Percentiles rank a stretch among this genome's conserved stretches.
Evolutionary conservation across 1,140 invertebrate species (phyloP).

Genomic region (Cydia pomonella): DNA sequence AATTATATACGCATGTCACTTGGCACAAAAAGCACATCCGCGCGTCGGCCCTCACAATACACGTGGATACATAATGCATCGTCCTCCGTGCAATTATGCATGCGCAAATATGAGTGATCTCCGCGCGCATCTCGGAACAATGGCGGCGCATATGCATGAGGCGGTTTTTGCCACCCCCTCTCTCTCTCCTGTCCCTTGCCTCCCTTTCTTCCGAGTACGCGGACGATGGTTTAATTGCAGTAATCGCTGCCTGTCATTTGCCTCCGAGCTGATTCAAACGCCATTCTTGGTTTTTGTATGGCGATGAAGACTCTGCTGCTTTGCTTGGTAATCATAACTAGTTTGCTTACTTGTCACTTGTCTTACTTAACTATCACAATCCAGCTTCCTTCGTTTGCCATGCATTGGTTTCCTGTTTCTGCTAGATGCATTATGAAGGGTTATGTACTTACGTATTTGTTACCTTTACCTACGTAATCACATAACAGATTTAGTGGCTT

Average conservation of each 20-base stretch:
- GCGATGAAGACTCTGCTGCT: neutral
- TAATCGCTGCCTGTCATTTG: constrained; percentile 45
- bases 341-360: constrained; percentile 4
- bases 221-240: constrained; percentile 43
- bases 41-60: constrained; percentile 20
- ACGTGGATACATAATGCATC: constrained; percentile 24
- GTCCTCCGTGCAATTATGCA: constrained; percentile 21
- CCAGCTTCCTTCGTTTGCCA: neutral
- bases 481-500: neutral
- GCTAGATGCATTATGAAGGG: neutral
- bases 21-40: constrained; percentile 13
- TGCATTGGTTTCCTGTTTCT: neutral
- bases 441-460: neutral
- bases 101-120: constrained; percentile 33
- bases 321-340: constrained; percentile 12
- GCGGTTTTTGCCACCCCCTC: constrained; percentile 46
- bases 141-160: constrained; percentile 30
- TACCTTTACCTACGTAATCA: neutral
- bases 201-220: constrained; percentile 29
- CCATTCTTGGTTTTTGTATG: neutral
- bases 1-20: constrained; percentile 31
- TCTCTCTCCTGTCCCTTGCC: neutral
- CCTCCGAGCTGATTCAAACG: constrained; percentile 36
- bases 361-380: neutral
- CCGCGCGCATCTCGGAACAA: constrained; percentile 11